Evolutionary conservation across 1,140 invertebrate species (phyloP).

Genomic region (Ceratina japonica): DNA sequence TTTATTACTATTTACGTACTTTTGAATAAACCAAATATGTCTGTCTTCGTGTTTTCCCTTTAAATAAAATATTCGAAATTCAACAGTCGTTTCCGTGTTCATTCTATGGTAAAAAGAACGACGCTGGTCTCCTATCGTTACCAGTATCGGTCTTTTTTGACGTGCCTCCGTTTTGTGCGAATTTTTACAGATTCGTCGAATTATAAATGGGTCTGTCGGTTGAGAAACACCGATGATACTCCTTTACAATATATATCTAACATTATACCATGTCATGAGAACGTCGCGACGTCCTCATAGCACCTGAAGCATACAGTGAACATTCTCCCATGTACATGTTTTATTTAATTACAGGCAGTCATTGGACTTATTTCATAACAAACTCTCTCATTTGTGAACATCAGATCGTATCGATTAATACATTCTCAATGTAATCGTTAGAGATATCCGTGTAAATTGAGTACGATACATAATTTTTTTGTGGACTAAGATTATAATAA

Average conservation of each 20-base stretch:
- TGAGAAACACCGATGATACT: slow-evolving; percentile 67
- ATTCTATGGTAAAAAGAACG: slow-evolving; percentile 12
- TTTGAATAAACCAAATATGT: slow-evolving; percentile 22
- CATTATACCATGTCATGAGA: slow-evolving; percentile 64
- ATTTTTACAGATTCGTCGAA: slow-evolving; percentile 43
- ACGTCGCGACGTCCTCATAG: slow-evolving; percentile 66
- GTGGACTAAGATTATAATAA: slow-evolving; percentile 70
- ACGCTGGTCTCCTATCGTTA: slow-evolving; percentile 27
- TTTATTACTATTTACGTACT: slow-evolving; percentile 18
- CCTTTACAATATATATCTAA: slow-evolving; percentile 60
- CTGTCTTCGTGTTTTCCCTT: neutral
- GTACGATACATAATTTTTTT: slow-evolving; percentile 60
- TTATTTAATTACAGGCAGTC: slow-evolving; percentile 72
- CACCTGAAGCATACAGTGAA: slow-evolving; percentile 75
- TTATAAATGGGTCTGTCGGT: slow-evolving; percentile 41
- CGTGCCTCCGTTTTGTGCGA: slow-evolving; percentile 53
- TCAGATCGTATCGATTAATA: slow-evolving; percentile 59
- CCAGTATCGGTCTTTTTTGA: slow-evolving; percentile 29
- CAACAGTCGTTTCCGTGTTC: neutral
- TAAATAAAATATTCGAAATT: slow-evolving; percentile 33
- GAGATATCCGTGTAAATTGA: slow-evolving; percentile 63
- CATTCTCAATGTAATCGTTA: slow-evolving; percentile 57
- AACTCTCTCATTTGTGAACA: slow-evolving; percentile 66
- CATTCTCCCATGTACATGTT: slow-evolving; percentile 71
- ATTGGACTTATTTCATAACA: slow-evolving; percentile 75